Evolutionary conservation across 2,113 vertebrate species (phyloP).

Genomic region (Dissostichus mawsoni): DNA sequence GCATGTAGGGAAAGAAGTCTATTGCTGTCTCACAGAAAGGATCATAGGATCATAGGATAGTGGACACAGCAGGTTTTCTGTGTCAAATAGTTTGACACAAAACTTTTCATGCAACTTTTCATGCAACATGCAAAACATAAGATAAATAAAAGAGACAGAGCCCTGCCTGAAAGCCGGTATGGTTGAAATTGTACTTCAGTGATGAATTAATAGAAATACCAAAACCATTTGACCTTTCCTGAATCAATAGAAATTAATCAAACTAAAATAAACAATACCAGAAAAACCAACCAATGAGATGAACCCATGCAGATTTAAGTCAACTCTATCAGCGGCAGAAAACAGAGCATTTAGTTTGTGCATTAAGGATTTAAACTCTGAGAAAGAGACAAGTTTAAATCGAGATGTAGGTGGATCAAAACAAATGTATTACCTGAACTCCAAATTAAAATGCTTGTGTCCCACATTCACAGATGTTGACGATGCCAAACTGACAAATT

Average conservation of each 20-base stretch:
- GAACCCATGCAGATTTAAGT: too few species aligned
- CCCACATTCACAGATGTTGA: slow-evolving; percentile 88
- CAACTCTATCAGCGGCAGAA: not conserved
- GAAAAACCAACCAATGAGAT: not conserved
- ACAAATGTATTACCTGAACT: not conserved
- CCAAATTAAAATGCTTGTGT: not conserved
- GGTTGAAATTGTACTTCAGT: too few species aligned
- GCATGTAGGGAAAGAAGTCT: not conserved
- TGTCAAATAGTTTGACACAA: not conserved
- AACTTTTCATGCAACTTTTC: not conserved
- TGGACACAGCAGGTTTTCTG: not conserved
- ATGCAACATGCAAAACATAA: not conserved
- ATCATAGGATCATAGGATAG: too few species aligned
- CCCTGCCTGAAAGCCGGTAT: not conserved
- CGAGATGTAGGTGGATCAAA: not conserved
- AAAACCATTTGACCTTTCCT: too few species aligned
- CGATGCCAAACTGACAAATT: slow-evolving; percentile 90
- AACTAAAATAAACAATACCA: not conserved
- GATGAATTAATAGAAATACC: not conserved
- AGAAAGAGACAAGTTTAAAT: not conserved
- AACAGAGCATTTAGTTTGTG: not conserved
- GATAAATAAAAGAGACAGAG: not conserved
- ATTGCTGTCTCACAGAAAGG: not conserved
- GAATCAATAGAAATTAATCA: not conserved
- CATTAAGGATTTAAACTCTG: not conserved